Conservation (phyloP, 1,140 invertebrate species). For the Batillaria attramentaria region DNA sequence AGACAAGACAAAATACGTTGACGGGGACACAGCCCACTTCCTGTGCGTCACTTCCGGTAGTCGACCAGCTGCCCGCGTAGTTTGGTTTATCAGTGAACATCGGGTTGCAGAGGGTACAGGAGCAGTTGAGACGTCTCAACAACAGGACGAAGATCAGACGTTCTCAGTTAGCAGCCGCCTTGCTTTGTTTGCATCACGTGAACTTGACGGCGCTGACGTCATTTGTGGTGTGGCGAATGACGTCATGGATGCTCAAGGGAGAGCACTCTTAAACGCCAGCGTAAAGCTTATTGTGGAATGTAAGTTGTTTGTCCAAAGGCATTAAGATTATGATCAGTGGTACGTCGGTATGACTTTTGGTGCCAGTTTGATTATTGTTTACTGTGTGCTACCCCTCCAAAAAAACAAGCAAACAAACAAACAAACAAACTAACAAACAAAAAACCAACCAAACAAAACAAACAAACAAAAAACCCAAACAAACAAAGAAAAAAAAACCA, state of each 20-base stretch:
- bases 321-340: no score
- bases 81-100: background rate
- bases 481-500: background rate
- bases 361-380: no score
- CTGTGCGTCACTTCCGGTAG: constrained; percentile 13
- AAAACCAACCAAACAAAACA: constrained; percentile 1
- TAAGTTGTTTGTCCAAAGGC: no score
- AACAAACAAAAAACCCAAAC: background rate
- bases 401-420: background rate
- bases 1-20: background rate
- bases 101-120: background rate
- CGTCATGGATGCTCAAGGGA: background rate
- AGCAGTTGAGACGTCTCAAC: background rate
- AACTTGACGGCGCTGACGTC: background rate
- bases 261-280: background rate
- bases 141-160: constrained; percentile 1
- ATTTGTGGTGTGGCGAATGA: background rate
- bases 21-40: background rate
- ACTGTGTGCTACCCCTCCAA: no score
- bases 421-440: background rate
- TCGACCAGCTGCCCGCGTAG: background rate
- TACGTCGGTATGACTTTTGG: no score
- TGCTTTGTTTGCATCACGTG: background rate
- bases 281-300: constrained; percentile 7
- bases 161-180: background rate